Evolutionary conservation across 2,888 invertebrate genomes (phyloP), one percentile per base, ranked within the genome.

Genomic region (Phymatocera aterrima): DNA sequence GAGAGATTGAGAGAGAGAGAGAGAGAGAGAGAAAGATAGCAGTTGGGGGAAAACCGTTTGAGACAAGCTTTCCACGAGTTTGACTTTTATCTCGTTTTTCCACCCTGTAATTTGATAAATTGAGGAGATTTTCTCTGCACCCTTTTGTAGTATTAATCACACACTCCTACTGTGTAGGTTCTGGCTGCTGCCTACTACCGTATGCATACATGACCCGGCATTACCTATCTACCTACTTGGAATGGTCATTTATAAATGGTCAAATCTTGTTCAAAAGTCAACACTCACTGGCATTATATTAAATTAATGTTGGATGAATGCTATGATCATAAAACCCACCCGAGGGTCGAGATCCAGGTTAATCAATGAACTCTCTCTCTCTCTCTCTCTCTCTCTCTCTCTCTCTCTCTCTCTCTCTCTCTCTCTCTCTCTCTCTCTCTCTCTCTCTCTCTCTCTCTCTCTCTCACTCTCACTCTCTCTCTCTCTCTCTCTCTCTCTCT

Each of bases 51-150:
- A 78, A 64, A 79, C 79, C 81, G 84, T 83, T 80, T 80, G 65
- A 46, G 34, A 31, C 12, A 12, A 87, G 85, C 88, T 90, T 90
- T 90, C 87, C 89, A 86, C 85, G 83, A 83, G 82, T 85, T 80
- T 87, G 89, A 85, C 84, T 89, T 89, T 90, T 87, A 90, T 90
- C 89, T 90, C 84, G 86, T 85, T 82, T 84, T 86, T 86, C 88
- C 88, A 88, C 90, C 89, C 88, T 89, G 43, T 90, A 90, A 90
- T 90, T 90, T 90, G 90, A 90, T 90, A 90, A 90, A 90, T 90
- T 88, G 90, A 84, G 85, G 84, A 85, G 89, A 89, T 89, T 88
- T 87, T 84, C 85, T 43, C 3, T n/a, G n/a, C 18, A 88, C 87
- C 88, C 88, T 37, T 54, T 68, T 2, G 43, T 43, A 24, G 84